These are phyloP conservation scores for Cichlasoma orientale DNA, from an alignment of 2,797 vertebrate species.

Conservation along the genomic window DNA sequence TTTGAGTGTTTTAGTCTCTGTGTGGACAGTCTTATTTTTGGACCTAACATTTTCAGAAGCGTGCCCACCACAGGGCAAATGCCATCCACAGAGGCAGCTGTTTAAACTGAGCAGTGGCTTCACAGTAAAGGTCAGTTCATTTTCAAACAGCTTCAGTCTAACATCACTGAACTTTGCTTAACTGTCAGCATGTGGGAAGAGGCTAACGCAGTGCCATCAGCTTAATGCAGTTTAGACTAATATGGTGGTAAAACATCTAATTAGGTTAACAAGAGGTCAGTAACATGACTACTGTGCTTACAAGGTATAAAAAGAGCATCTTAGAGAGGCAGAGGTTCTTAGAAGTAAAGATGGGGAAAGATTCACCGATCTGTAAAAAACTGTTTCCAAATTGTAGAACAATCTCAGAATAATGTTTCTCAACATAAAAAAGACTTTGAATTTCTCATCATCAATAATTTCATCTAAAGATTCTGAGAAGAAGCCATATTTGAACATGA, in stretches of 20 bases:
- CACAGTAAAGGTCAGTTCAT: neutral
- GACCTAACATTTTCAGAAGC: neutral
- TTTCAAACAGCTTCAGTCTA: neutral
- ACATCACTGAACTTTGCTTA: neutral
- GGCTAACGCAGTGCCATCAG: neutral
- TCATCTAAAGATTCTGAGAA: neutral
- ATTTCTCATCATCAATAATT: neutral
- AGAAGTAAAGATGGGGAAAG: neutral
- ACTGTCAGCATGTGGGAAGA: neutral
- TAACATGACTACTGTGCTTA: neutral
- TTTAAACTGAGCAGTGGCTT: neutral
- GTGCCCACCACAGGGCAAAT: neutral
- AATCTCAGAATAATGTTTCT: neutral
- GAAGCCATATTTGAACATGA: neutral
- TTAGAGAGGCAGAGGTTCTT: neutral
- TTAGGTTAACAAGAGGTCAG: neutral
- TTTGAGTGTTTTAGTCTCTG: neutral
- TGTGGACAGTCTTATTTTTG: neutral
- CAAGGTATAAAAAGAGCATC: neutral
- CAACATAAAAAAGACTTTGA: neutral
- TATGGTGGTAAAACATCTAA: neutral
- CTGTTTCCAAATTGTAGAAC: neutral
- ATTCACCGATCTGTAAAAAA: neutral
- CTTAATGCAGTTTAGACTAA: neutral
- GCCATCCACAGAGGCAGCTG: neutral